Percentiles rank a stretch among this genome's conserved stretches.
These are phyloP conservation scores for Peromyscus attwateri DNA, from an alignment of 2,797 vertebrate genomes.

Conservation along the genomic window DNA sequence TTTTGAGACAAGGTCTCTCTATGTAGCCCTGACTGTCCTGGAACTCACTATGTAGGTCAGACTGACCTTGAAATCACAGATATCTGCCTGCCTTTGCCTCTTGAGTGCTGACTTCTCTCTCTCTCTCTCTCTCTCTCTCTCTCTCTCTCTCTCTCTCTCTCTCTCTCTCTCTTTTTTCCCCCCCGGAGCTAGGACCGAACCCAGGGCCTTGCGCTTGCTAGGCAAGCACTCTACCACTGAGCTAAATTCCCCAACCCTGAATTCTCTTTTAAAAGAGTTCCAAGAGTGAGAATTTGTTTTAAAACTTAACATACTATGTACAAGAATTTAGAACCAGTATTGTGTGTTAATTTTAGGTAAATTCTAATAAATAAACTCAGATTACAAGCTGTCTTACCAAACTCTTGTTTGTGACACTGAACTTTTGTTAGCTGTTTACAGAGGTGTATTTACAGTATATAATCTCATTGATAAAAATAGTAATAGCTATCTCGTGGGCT, in stretches of 20 bases:
- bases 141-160: too few relatives aligned
- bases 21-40: neutral
- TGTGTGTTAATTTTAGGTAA: conserved; percentile 40
- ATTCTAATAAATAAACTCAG: conserved; percentile 43
- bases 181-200: too few relatives aligned
- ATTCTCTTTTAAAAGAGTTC: conserved; percentile 57
- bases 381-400: conserved; percentile 50
- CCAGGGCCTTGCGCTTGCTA: too few relatives aligned
- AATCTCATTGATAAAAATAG: conserved; percentile 12
- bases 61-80: neutral
- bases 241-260: neutral
- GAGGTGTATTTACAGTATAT: conserved; percentile 19
- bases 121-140: too few relatives aligned
- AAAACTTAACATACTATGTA: conserved; percentile 23
- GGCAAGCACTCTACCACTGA: too few relatives aligned
- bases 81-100: neutral
- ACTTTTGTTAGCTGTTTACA: conserved; percentile 49
- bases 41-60: neutral
- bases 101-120: neutral
- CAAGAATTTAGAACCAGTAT: conserved; percentile 40
- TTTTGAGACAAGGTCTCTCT: neutral
- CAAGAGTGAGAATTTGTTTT: neutral
- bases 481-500: conserved; percentile 8
- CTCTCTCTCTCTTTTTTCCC: too few relatives aligned
- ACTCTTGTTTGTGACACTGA: conserved; percentile 19